Percentiles rank a stretch among this genome's conserved stretches.
Conservation (phyloP, 2,113 vertebrate species). For the Archilochus colubris region DNA sequence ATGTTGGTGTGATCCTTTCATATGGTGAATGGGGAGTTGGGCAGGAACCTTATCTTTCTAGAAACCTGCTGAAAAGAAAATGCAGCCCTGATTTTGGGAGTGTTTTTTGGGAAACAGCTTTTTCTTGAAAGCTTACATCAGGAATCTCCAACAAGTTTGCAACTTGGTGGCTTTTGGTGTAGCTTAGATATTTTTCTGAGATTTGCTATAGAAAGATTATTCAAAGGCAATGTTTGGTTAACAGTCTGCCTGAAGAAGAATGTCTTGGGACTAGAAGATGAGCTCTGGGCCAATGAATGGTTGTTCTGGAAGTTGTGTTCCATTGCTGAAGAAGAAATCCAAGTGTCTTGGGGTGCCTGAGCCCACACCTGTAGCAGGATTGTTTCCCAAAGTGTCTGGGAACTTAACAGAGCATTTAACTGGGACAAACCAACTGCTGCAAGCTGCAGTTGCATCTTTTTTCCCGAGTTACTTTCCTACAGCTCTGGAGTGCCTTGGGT, state of each 20-base stretch:
- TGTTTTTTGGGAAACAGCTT: neutral
- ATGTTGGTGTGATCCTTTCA: neutral
- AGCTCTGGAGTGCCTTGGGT: neutral
- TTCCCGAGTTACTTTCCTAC: neutral
- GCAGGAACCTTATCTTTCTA: neutral
- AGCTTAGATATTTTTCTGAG: neutral
- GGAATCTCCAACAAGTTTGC: neutral
- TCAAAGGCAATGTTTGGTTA: neutral
- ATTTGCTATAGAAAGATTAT: neutral
- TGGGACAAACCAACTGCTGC: neutral
- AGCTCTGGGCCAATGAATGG: neutral
- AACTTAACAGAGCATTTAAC: neutral
- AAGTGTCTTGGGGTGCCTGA: neutral
- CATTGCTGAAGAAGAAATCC: neutral
- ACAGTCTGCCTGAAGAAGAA: neutral
- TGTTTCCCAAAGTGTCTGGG: neutral
- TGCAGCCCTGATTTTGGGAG: neutral
- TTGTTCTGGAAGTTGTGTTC: neutral
- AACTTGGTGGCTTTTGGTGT: neutral
- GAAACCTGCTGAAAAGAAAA: neutral
- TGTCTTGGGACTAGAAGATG: neutral
- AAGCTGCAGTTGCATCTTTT: neutral
- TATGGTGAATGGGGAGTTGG: fast-evolving
- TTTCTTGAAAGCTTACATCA: neutral
- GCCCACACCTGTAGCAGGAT: fast-evolving